These are phyloP conservation scores for Tyria jacobaeae DNA, from an alignment of 2,888 invertebrate genomes.

Conservation along the genomic window DNA sequence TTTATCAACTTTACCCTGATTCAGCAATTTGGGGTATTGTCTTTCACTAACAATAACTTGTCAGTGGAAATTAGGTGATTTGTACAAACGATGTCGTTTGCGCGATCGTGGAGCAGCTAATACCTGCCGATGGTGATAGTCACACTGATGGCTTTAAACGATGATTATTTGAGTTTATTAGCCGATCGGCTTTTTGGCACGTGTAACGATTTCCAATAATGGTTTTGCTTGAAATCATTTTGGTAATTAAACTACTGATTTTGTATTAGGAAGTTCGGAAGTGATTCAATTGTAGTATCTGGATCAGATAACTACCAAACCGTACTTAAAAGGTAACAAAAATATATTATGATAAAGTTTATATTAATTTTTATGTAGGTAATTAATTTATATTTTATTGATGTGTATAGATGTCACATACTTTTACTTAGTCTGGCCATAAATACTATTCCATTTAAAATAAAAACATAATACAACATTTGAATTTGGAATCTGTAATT, in stretches of 20 bases:
- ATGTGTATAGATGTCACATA: too few species aligned
- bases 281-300: background rate
- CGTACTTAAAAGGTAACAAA: too few species aligned
- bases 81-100: constrained; percentile 44
- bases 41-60: constrained; percentile 39
- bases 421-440: too few species aligned
- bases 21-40: constrained; percentile 28
- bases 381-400: too few species aligned
- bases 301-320: too few species aligned
- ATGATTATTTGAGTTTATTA: constrained; percentile 41
- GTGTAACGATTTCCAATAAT: background rate
- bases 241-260: background rate
- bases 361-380: too few species aligned
- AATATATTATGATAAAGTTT: too few species aligned
- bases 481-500: too few species aligned
- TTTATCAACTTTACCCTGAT: constrained; percentile 28
- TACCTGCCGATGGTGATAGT: constrained; percentile 34
- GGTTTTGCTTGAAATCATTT: background rate
- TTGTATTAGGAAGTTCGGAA: background rate
- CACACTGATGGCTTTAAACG: constrained; percentile 32
- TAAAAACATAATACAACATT: too few species aligned
- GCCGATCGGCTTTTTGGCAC: constrained; percentile 16
- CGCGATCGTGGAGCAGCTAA: constrained; percentile 31
- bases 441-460: too few species aligned
- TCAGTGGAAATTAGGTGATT: constrained; percentile 44